A percentile compares a stretch with the other conserved stretches of the same genome.
phyloP scores from a whole-genome alignment of 2,797 vertebrate species.

The Gymnodraco acuticeps region DNA sequence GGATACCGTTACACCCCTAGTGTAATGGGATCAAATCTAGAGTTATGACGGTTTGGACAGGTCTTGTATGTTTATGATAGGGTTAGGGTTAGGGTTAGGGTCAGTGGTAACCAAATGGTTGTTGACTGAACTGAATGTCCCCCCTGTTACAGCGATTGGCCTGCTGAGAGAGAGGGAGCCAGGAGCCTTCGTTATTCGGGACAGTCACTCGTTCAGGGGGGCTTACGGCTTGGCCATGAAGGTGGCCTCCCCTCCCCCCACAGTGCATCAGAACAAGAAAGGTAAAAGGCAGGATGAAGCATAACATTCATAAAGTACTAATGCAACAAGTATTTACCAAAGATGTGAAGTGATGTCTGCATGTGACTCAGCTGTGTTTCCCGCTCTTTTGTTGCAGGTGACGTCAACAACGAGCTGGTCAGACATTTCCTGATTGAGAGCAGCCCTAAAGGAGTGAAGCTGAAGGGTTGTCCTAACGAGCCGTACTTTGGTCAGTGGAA shows the following conservation, averaged over 20 bases:
- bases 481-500: constrained; percentile 94
- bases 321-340: constrained; percentile 26
- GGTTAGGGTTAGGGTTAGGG: too few relatives aligned
- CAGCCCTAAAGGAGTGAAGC: constrained; percentile 95
- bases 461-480: constrained; percentile 98
- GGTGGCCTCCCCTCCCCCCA: constrained; percentile 94
- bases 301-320: background rate
- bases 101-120: background rate
- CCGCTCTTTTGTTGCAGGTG: constrained; percentile 80
- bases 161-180: constrained; percentile 94
- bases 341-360: constrained; percentile 50
- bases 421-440: constrained; percentile 99
- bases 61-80: too few relatives aligned
- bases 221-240: constrained; percentile 98
- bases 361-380: constrained; percentile 14
- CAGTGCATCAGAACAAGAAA: constrained; percentile 94
- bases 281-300: constrained; percentile 77
- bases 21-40: too few relatives aligned
- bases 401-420: constrained; percentile 94
- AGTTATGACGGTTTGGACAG: too few relatives aligned
- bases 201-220: constrained; percentile 98
- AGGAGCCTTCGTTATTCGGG: constrained; percentile 97
- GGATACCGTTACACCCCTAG: too few relatives aligned
- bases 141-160: constrained; percentile 88
- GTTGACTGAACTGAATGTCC: background rate